Evolutionary conservation across 2,888 invertebrate species (phyloP).

Genomic region (Pheosia tremula): DNA sequence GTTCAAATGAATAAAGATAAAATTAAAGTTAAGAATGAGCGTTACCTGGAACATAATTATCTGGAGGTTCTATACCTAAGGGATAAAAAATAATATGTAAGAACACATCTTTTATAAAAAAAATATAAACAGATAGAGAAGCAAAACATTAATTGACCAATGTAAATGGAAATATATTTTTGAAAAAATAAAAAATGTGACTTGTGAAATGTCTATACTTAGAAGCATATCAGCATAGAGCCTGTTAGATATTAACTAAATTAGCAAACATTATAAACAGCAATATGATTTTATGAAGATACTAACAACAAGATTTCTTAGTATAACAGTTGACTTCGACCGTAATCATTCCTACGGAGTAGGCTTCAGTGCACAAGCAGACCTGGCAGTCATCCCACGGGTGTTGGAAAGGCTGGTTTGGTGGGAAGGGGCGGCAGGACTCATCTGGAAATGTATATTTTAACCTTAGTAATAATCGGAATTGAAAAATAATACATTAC

Average conservation of each 20-base stretch:
- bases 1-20: not conserved
- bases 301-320: conserved; percentile 71
- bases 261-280: no score
- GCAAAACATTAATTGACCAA: no score
- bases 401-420: conserved; percentile 68
- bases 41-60: conserved; percentile 25
- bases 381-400: conserved; percentile 75
- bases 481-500: not conserved
- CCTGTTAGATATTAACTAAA: no score
- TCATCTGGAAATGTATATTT: conserved; percentile 53
- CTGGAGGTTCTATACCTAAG: conserved; percentile 36
- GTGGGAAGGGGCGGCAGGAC: conserved; percentile 65
- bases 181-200: no score
- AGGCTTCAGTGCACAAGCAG: conserved; percentile 64
- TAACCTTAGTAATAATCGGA: not conserved
- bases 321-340: conserved; percentile 73
- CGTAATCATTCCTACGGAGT: conserved; percentile 42
- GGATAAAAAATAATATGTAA: conserved; percentile 1
- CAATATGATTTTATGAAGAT: not conserved
- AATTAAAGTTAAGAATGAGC: not conserved
- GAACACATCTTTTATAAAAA: not conserved
- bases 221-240: no score
- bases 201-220: no score
- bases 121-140: not conserved
- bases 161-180: no score